Base-by-base conservation (phyloP, 2,113 vertebrate species). In the Ictalurus punctatus region DNA sequence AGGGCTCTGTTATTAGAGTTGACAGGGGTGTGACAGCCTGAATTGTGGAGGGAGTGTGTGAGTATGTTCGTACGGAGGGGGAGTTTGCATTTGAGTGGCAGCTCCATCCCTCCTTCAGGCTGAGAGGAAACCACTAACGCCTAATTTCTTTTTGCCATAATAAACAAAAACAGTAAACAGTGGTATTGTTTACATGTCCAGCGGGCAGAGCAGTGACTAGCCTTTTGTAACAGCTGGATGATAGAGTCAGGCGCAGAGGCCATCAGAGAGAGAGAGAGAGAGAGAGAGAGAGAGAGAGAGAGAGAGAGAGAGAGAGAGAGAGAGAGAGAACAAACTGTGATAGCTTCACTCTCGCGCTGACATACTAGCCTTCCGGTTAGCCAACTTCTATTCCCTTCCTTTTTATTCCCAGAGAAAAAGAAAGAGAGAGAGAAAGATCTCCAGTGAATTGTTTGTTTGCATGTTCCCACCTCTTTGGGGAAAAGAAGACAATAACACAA, bases 1-100 rank as follows among this genome's bases (percentile, higher is more conserved):
- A 97, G 94, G 96, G 95, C 96, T 97, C 96, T 97, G 96, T 98
- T 97, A 99, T 98, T 96, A 96, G 96, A 98, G 95, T 96, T 98
- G 98, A 99, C 98, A 99, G 96, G 96, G 97, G 96, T 95, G 96
- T 98, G 97, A 98, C 96, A 96, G 96, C 93, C 95, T 96, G 95
- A 97, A 96, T 97, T 96, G 96, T 92, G 93, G 94, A 94, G 92
- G 95, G 96, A 74, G 84, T 90, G 89, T 91, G 90, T 90, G 90
- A 79, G 89, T 83, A 78, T 17, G 67, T 65, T 87, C 58, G 82
- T 23, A 30, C 80, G 89, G 87, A 92, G 65, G 88, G 74, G 89
- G 71, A 81, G 85, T 67, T 73, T n/a, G 52, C 59, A 56, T 76
- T 86, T 74, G 86, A 86, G 63, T 86, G 87, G 86, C 65, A 67